Base-by-base conservation (phyloP, 1,140 invertebrate species). In the Megalopta genalis region DNA sequence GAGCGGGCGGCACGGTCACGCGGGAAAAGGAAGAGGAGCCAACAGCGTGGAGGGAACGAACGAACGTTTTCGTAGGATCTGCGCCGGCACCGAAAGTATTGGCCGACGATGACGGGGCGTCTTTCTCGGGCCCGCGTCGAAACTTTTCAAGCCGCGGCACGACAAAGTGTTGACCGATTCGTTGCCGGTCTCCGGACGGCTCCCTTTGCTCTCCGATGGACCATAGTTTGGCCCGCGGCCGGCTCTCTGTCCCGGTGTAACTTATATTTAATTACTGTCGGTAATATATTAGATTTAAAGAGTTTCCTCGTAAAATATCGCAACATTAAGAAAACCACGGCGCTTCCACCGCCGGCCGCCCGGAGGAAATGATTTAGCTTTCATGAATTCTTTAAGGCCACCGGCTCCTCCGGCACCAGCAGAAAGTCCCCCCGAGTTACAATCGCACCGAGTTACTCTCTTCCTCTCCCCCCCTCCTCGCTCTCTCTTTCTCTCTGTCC, bases 281-380 rank as follows among this genome's bases (percentile, higher is more conserved):
- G 89, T 91, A 89, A 91, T 91, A 92, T 92, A 92, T 92, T 92
- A 92, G 89, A 91, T 91, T 92, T 90, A 90, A 91, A 90, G 90
- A 91, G 88, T 92, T 91, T 89, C 78, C 84, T 81, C 82, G 85
- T 92, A 89, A 92, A 92, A 92, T 92, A 91, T 92, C 83, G 90
- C 89, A 86, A 88, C 90, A 91, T 92, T 92, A 90, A 92, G 89
- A 88, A 91, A 92, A 90, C 89, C 88, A 85, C 88, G 79, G 84
- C 60, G 63, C 77, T 69, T 72, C 75, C 82, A 77, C 77, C 49
- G 72, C 46, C n/a, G 73, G 49, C 67, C 80, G 77, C 57, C 76
- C 80, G 75, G 79, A 84, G 79, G 82, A 90, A 90, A 91, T 91
- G 90, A 91, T 91, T 91, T 90, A 91, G 85, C 86, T 90, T 86